These are phyloP conservation scores for Alexandromys fortis DNA, from an alignment of 2,113 vertebrate species.

Conservation along the genomic window DNA sequence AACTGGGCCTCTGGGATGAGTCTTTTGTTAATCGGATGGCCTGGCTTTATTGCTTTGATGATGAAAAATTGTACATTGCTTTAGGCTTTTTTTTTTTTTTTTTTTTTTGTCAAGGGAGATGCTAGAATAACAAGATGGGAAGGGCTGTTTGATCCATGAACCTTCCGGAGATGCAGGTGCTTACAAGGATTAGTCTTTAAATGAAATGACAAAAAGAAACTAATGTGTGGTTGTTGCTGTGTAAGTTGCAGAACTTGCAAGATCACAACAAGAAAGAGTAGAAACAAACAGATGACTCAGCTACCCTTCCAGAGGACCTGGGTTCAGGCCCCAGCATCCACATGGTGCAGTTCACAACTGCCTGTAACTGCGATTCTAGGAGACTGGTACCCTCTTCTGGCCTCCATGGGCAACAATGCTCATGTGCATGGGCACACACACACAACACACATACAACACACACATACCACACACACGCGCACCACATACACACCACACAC, in stretches of 20 bases:
- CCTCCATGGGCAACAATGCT: background rate
- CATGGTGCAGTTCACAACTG: background rate
- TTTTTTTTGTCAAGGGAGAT: slow-evolving; percentile 49
- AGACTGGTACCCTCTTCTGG: background rate
- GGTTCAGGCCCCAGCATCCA: too few relatives aligned
- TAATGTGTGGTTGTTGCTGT: background rate
- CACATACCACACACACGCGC: background rate
- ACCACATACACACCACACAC: too few relatives aligned
- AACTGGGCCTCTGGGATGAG: slow-evolving; percentile 45
- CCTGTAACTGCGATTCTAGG: background rate
- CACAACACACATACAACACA: background rate
- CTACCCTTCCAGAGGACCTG: background rate
- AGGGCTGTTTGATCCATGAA: slow-evolving; percentile 29
- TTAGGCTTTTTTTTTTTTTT: slow-evolving; percentile 42
- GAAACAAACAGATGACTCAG: background rate
- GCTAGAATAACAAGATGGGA: background rate
- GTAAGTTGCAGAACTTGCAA: slow-evolving; percentile 29
- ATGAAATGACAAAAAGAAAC: slow-evolving; percentile 15
- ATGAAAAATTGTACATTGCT: slow-evolving; percentile 58
- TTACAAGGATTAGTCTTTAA: slow-evolving; percentile 35
- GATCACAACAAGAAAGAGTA: background rate
- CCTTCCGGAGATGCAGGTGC: background rate
- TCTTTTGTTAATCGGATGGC: slow-evolving; percentile 58
- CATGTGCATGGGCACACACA: background rate
- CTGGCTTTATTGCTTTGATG: slow-evolving; percentile 62